Evolutionary conservation across 2,888 invertebrate genomes (phyloP).

Genomic region (Hesperia comma): DNA sequence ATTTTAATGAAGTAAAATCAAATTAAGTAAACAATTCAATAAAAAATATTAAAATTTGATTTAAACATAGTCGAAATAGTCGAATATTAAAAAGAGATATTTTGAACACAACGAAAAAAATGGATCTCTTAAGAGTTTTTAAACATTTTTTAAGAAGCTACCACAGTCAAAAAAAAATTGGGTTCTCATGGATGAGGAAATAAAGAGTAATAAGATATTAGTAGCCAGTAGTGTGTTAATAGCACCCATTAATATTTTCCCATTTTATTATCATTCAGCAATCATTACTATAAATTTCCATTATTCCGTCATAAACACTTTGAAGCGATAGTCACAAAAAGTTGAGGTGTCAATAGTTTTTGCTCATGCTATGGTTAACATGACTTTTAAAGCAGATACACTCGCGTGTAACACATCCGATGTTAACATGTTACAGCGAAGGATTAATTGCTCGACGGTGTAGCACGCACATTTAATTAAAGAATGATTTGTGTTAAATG

Average conservation of each 20-base stretch:
- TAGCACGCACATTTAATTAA: constrained; percentile 60
- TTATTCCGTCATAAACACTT: constrained; percentile 1
- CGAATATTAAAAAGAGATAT: no score
- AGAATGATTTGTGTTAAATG: constrained; percentile 63
- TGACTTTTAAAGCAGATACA: constrained; percentile 41
- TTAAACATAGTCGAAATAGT: no score
- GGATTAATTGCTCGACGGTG: constrained; percentile 56
- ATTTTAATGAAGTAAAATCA: no score
- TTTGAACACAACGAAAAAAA: no score
- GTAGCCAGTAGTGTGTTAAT: no score
- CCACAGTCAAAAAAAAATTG: no score
- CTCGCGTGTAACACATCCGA: constrained; percentile 54
- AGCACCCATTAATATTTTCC: neutral
- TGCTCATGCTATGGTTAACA: constrained; percentile 1
- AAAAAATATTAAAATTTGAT: no score
- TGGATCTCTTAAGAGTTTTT: no score
- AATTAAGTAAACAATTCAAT: no score
- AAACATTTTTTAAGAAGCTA: no score
- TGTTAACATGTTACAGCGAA: constrained; percentile 56
- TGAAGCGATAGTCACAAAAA: constrained; percentile 3
- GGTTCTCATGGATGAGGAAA: no score
- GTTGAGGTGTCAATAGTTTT: constrained; percentile 3
- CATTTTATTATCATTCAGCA: neutral
- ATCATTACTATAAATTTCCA: neutral
- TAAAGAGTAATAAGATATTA: no score